Evolutionary conservation across 2,888 invertebrate species (phyloP), one percentile per base, ranked within the genome.

Genomic region (Oasisia sp.): DNA sequence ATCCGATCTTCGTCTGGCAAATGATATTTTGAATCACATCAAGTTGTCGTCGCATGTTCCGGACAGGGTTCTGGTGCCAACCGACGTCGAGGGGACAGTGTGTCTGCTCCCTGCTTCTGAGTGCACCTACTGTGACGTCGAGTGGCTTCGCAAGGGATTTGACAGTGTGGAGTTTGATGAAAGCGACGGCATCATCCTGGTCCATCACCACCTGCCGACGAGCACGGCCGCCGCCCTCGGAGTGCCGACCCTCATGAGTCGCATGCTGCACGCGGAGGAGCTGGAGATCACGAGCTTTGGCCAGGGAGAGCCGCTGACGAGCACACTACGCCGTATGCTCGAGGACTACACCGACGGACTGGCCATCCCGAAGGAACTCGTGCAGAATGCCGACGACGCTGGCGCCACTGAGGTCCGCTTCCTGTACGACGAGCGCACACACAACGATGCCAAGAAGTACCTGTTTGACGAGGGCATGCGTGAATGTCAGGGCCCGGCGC

Each of bases 371-470:
- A 95, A 95, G 92, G 95, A 95, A 93, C 93, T 95, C 9, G 74
- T 74, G 74, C 74, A 96, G 93, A 96, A 96, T 94, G 96, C 96
- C 0, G 96, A 96, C 74, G 96, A 96, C 93, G 95, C 96, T 27
- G 94, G 92, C 27, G 92, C 93, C 4, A 93, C 91, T 14, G 91
- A 91, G 27, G 93, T 94, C 9, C 93, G 92, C 91, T 93, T 95
- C 91, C 92, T 95, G 91, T 95, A 95, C 93, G 96, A 96, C 93
- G 95, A 95, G 92, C 93, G 96, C 89, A 74, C 74, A 7, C 92
- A 94, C 90, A 95, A 95, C 91, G 44, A 91, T 2, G 94, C 95
- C 90, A 93, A 94, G 74, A 92, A 93, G 90, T 93, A 95, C 3
- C 93, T 96, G 8, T 94, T 95, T 91, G 94, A 95, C 89, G 74